Percentiles rank a stretch among this genome's conserved stretches.
phyloP scores from a whole-genome alignment of 1,140 invertebrate genomes.

The Pseudomyrmex flavicornis region DNA sequence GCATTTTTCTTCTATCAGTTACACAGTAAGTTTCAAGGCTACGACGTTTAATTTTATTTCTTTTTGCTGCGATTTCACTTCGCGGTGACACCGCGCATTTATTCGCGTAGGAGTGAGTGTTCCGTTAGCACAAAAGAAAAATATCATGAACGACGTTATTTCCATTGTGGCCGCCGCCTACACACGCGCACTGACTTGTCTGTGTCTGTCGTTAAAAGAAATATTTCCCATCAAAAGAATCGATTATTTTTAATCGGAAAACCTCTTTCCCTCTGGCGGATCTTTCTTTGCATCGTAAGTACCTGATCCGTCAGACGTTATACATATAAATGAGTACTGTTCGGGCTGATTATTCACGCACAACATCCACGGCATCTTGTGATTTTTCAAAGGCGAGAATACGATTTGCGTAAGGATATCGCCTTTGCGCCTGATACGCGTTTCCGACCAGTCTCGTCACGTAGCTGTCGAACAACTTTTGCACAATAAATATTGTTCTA shows the following conservation, averaged over 20 bases:
- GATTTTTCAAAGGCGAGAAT: constrained; percentile 18
- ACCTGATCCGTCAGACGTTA: background rate
- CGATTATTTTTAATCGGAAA: constrained; percentile 24
- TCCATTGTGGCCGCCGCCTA: constrained; percentile 28
- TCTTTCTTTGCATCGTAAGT: constrained; percentile 7
- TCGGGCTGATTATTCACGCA: background rate
- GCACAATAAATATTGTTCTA: constrained; percentile 68
- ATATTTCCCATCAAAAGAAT: constrained; percentile 11
- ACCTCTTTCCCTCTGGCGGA: background rate
- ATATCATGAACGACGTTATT: constrained; percentile 22
- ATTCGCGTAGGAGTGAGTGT: background rate
- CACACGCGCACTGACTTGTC: background rate
- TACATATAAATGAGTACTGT: background rate
- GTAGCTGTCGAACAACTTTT: constrained; percentile 26
- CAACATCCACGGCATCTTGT: background rate
- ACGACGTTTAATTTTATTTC: constrained; percentile 4
- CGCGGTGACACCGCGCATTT: background rate
- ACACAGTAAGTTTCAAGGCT: background rate
- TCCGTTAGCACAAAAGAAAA: constrained; percentile 38
- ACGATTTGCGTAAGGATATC: too few relatives aligned
- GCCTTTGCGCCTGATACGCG: background rate
- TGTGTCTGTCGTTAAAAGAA: background rate
- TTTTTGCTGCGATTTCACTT: constrained; percentile 16
- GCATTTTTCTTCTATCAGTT: too few relatives aligned
- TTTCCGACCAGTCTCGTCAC: constrained; percentile 33